phyloP scores from a whole-genome alignment of 2,113 vertebrate genomes.

The Pyrgilauda ruficollis region DNA sequence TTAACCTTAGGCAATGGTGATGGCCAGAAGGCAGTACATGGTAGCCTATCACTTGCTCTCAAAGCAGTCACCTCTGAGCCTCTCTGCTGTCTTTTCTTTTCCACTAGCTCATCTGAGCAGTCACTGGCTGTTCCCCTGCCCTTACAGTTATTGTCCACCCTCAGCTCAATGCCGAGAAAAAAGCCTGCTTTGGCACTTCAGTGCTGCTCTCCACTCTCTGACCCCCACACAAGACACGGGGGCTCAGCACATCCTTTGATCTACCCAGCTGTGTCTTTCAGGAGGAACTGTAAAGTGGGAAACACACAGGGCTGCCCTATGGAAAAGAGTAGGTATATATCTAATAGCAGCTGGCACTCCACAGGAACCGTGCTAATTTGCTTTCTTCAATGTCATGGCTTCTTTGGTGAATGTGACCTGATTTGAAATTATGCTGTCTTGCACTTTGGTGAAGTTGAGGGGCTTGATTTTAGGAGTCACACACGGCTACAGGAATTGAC shows the following conservation, averaged over 20 bases:
- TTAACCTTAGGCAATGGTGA: not conserved
- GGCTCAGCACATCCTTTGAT: not conserved
- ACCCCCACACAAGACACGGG: fast-evolving
- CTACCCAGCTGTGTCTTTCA: not conserved
- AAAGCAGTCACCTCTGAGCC: not conserved
- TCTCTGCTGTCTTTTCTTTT: not conserved
- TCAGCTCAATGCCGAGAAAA: not conserved
- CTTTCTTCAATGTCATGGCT: not conserved
- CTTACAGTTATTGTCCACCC: not conserved
- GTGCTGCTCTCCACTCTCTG: not conserved
- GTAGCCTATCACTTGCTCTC: not conserved
- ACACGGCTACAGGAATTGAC: not conserved
- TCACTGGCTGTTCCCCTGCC: not conserved
- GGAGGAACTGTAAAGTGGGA: not conserved
- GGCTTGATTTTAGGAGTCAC: not conserved
- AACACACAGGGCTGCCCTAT: not conserved
- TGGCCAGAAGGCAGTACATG: not conserved
- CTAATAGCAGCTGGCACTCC: not conserved
- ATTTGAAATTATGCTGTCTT: not conserved
- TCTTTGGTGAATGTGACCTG: not conserved
- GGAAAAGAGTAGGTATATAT: not conserved
- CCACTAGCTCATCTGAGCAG: not conserved
- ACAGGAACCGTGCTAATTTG: not conserved
- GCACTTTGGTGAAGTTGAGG: not conserved
- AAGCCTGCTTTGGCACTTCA: not conserved